Evolutionary conservation across 1,140 invertebrate species (phyloP).

Genomic region (Tenebrio molitor): DNA sequence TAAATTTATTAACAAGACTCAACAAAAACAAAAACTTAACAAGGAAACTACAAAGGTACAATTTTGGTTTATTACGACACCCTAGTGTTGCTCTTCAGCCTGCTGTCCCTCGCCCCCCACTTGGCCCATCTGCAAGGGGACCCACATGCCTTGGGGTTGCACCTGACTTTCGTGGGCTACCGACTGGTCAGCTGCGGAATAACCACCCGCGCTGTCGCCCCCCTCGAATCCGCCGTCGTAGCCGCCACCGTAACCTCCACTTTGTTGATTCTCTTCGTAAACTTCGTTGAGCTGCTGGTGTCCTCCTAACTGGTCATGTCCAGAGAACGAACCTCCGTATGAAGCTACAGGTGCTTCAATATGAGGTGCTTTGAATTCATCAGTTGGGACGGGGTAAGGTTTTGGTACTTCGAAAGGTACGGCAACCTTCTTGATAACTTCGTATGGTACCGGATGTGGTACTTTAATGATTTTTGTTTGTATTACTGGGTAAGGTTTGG

Average conservation of each 20-base stretch:
- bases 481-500: slow-evolving; percentile 58
- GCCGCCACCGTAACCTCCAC: slow-evolving; percentile 42
- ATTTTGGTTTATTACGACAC: slow-evolving; percentile 33
- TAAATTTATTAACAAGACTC: slow-evolving; percentile 28
- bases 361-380: slow-evolving; percentile 18
- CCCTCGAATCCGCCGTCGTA: slow-evolving; percentile 27
- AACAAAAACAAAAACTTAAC: slow-evolving; percentile 39
- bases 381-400: slow-evolving; percentile 60
- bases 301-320: slow-evolving; percentile 27
- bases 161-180: background rate
- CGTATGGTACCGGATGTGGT: slow-evolving; percentile 52
- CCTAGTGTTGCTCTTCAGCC: slow-evolving; percentile 27
- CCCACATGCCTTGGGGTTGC: slow-evolving; percentile 20
- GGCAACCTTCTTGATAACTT: slow-evolving; percentile 51
- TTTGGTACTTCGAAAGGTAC: slow-evolving; percentile 62
- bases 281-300: background rate
- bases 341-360: background rate
- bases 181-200: slow-evolving; percentile 7
- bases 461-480: slow-evolving; percentile 57
- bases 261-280: slow-evolving; percentile 7
- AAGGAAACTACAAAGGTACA: slow-evolving; percentile 9
- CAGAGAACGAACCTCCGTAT: slow-evolving; percentile 1
- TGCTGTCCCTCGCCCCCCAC: background rate
- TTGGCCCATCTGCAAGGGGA: slow-evolving; percentile 15
- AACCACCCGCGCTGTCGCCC: slow-evolving; percentile 1